Percentiles rank a stretch among this genome's conserved stretches.
These are phyloP conservation scores for Heliconius congener DNA, from an alignment of 1,140 invertebrate genomes.

Conservation along the genomic window DNA sequence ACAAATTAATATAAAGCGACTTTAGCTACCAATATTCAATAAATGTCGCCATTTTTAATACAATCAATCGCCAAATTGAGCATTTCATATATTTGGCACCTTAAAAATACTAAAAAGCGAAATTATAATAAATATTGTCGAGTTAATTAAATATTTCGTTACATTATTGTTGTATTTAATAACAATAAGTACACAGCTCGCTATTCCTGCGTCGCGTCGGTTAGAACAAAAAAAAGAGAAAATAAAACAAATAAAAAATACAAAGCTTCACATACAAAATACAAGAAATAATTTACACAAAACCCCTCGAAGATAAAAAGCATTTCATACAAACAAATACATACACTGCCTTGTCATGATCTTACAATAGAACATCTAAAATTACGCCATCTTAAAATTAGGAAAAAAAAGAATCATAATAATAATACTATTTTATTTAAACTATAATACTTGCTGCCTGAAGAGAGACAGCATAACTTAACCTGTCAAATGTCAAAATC, in stretches of 20 bases:
- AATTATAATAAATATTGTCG: constrained; percentile 22
- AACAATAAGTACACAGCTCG: constrained; percentile 66
- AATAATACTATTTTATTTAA: constrained; percentile 71
- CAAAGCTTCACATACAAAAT: constrained; percentile 62
- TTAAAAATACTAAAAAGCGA: constrained; percentile 16
- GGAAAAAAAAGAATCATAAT: constrained; percentile 64
- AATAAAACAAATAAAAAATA: constrained; percentile 51
- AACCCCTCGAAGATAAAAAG: constrained; percentile 45
- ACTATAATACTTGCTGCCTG: constrained; percentile 73
- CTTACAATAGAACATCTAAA: constrained; percentile 73
- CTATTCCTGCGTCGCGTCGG: constrained; percentile 52
- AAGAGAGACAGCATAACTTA: constrained; percentile 54
- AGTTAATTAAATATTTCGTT: neutral
- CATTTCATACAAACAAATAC: constrained; percentile 61
- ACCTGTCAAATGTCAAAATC: constrained; percentile 60
- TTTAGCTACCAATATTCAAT: constrained; percentile 27
- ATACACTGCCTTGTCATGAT: constrained; percentile 77
- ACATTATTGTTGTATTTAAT: constrained; percentile 28
- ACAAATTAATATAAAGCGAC: constrained; percentile 35
- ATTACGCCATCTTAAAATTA: constrained; percentile 78
- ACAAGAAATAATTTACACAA: constrained; percentile 70
- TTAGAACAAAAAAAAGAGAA: constrained; percentile 58
- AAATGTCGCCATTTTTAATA: constrained; percentile 14
- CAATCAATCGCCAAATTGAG: constrained; percentile 27
- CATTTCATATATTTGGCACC: constrained; percentile 35